These are phyloP conservation scores for Botia almorhae DNA, from an alignment of 2,797 vertebrate species.

Conservation along the genomic window DNA sequence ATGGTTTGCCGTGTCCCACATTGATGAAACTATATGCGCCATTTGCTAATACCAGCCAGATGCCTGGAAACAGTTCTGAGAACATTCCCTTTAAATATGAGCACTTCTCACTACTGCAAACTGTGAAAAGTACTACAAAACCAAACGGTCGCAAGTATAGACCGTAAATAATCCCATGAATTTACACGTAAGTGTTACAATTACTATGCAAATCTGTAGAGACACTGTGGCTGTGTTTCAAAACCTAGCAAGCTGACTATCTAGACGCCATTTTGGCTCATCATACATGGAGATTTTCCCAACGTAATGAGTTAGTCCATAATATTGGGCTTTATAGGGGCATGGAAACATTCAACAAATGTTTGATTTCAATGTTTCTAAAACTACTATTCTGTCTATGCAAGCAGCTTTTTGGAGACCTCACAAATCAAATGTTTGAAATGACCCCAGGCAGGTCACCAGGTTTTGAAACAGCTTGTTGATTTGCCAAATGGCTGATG, in stretches of 20 bases:
- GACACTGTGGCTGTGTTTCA: too few species aligned
- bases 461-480: conserved; percentile 3
- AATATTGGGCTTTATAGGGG: not conserved
- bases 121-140: not conserved
- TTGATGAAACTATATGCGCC: not conserved
- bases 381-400: not conserved
- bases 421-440: not conserved
- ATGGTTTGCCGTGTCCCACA: not conserved
- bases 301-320: not conserved
- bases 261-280: not conserved
- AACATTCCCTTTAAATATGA: not conserved
- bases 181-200: too few species aligned
- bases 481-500: not conserved
- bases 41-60: not conserved
- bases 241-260: too few species aligned
- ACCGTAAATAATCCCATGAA: too few species aligned
- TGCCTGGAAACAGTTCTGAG: too few species aligned
- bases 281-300: not conserved
- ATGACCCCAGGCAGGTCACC: not conserved
- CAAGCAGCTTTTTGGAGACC: not conserved
- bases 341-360: not conserved
- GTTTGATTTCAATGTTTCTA: too few species aligned
- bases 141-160: too few species aligned
- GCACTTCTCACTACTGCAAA: not conserved
- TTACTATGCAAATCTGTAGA: too few species aligned